These are phyloP conservation scores for Harpagus bidentatus DNA, from an alignment of 2,113 vertebrate species.

Conservation along the genomic window DNA sequence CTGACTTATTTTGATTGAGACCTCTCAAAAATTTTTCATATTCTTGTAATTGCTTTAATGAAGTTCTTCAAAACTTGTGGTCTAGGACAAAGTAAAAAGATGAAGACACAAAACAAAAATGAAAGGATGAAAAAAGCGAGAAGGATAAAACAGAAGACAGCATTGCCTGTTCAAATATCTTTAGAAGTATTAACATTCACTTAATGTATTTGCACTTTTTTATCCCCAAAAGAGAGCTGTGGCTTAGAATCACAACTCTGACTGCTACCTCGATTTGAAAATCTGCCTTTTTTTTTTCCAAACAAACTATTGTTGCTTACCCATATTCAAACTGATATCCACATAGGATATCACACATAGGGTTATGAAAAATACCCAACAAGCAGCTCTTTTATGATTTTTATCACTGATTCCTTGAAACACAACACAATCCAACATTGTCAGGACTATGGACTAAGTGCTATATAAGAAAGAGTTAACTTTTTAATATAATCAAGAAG, in stretches of 20 bases:
- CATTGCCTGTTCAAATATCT: background rate
- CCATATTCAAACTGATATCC: background rate
- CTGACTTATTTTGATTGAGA: slow-evolving; percentile 18
- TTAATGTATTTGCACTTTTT: background rate
- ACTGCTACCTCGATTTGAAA: background rate
- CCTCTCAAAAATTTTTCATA: background rate
- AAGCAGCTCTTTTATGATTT: background rate
- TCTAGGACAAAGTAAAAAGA: background rate
- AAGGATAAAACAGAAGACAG: background rate
- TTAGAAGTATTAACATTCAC: background rate
- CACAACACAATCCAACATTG: background rate
- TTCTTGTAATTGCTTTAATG: background rate
- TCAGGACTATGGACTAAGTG: background rate
- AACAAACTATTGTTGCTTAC: background rate
- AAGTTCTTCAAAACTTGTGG: background rate
- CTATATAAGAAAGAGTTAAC: background rate
- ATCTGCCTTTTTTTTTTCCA: background rate
- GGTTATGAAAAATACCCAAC: background rate
- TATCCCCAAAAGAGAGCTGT: background rate
- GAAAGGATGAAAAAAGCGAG: background rate
- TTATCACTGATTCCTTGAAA: background rate
- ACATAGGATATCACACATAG: background rate
- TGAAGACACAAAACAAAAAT: background rate
- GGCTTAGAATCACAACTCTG: background rate
- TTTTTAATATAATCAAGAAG: background rate